These are phyloP conservation scores for Yponomeuta cagnagella DNA, from an alignment of 2,888 invertebrate species.

Conservation along the genomic window DNA sequence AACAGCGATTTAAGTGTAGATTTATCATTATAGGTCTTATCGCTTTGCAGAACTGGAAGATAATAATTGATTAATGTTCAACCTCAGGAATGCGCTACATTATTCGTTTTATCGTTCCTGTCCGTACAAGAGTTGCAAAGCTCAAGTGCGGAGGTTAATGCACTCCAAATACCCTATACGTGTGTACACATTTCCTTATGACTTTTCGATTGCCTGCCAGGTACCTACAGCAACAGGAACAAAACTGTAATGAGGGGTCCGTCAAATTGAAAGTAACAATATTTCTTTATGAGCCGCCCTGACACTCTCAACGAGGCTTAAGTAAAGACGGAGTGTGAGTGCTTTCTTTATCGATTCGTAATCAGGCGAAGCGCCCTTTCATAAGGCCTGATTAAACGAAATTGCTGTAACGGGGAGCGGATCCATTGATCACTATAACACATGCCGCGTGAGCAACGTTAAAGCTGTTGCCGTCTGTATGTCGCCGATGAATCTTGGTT, in stretches of 20 bases:
- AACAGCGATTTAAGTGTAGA: neutral
- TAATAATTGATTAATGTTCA: constrained; percentile 14
- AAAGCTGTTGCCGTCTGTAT: constrained; percentile 10
- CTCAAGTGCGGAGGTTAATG: constrained; percentile 37
- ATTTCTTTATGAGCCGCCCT: constrained; percentile 38
- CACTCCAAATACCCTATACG: constrained; percentile 33
- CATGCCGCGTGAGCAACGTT: neutral
- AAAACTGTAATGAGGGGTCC: constrained; percentile 39
- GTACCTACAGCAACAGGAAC: constrained; percentile 37
- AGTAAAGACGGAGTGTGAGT: constrained; percentile 25
- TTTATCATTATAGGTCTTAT: neutral
- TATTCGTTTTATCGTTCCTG: constrained; percentile 7
- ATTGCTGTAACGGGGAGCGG: constrained; percentile 42
- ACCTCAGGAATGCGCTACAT: neutral
- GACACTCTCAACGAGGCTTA: constrained; percentile 42
- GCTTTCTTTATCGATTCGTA: constrained; percentile 47
- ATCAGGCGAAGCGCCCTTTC: constrained; percentile 47
- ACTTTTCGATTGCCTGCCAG: constrained; percentile 41
- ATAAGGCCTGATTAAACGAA: constrained; percentile 50
- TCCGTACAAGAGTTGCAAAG: neutral
- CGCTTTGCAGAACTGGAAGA: constrained; percentile 15
- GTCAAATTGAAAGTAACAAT: constrained; percentile 40
- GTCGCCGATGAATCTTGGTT: constrained; percentile 4
- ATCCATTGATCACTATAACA: constrained; percentile 38
- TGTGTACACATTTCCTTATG: constrained; percentile 43